Base-by-base conservation (phyloP, 2,888 invertebrate species). In the Agonopterix arenella region DNA sequence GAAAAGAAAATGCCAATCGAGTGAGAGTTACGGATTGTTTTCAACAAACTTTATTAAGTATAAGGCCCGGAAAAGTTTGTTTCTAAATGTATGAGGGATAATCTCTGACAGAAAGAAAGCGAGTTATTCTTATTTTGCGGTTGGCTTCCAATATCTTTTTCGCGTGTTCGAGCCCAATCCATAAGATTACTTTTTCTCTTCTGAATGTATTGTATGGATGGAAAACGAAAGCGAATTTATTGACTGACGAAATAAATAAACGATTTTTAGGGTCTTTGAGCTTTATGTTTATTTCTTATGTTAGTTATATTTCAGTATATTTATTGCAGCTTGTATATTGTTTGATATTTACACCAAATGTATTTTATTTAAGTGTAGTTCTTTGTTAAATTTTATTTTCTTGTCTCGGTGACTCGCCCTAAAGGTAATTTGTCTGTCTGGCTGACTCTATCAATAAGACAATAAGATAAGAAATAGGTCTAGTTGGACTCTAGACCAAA, bases 71-170 rank as follows among this genome's bases (percentile, higher is more conserved):
- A 52, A 61, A 68, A 66, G 58, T 68, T 67, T 65, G 51, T 66
- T 63, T 62, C 60, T 64, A 66, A 69, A 66, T 62, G 60, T 62
- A 62, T 62, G 57, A 60, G 56, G 63, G 64, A 71, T 75, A 69
- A 73, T 76, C 68, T 70, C 61, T 66, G 65, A 66, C 64, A 59
- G 64, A 64, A 74, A 70, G 40, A 70, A 70, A 72, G 68, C 64
- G 64, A 68, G 64, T 68, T 68, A 68, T 73, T 73, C 66, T 65
- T 72, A 73, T 73, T 74, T 70, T 61, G 62, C 67, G 68, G 72
- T 73, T 73, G 72, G 72, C 66, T 75, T 71, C 68, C 77, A 77
- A 80, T 80, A 77, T 78, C 69, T 76, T 71, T 72, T 68, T 80
- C 75, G 78, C 80, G 76, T 80, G 80, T 77, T 75, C 68, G 62